Base-by-base conservation (phyloP, 2,113 vertebrate species). In the Struthio camelus region DNA sequence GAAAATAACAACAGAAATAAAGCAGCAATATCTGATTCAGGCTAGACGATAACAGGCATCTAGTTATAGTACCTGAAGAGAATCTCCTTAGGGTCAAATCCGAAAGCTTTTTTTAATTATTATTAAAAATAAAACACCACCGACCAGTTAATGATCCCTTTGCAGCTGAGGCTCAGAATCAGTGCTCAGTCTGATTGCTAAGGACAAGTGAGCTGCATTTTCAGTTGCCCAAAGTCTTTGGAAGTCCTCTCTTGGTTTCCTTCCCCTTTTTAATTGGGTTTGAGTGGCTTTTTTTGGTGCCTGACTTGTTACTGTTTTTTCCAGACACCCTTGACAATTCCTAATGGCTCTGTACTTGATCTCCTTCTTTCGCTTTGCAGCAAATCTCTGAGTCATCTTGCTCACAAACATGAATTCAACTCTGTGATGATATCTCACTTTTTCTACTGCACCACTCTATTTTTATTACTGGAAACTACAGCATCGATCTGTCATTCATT, bases 61-160 rank as follows among this genome's bases (percentile, higher is more conserved):
- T 77, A 36, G 42, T 42, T 94, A 38, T 10, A 86, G 9, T 30
- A 88, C 23, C 54, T 51, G 56, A 58, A 82, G 62, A 77, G 90
- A 83, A 84, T 24, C 30, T 13, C 9, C 46, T 61, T 61, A 34
- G 24, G 58, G 27, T 54, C 2, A 59, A 78, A 91, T 11, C 0
- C 8, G 15, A 75, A 85, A 16, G 9, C 0, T 56, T 76, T 61
- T 38, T 32, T 32, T 30, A n/a, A n/a, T n/a, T n/a, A n/a, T n/a
- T n/a, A n/a, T 10, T 13, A 15, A 16, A 56, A n/a, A n/a, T 22
- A 50, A 42, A 13, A 8, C 48, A 2, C 9, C 10, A 8, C 28
- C 0, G 17, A 46, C 44, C 17, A 46, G 17, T 46, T 1, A 83
- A 65, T 42, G 0, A 25, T 42, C 1, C 42, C 5, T 69, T 42